Evolutionary conservation across 1,140 invertebrate species (phyloP), one percentile per base, ranked within the genome.

Genomic region (Heliconius himera): DNA sequence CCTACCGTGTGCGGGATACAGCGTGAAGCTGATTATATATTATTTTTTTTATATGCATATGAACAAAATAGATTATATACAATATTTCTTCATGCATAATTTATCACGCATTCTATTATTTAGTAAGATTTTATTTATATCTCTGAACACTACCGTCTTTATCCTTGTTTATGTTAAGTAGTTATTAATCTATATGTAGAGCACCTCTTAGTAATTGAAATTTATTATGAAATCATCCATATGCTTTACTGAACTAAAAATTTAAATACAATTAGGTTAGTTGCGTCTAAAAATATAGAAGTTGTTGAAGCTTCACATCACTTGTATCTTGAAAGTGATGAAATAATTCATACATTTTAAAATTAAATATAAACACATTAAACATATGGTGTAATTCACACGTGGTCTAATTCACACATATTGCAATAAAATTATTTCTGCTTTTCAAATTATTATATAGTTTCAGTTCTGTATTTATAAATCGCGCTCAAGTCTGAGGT

Each of bases 101-200:
- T 46, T 46, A 13, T 46, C 13, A 46, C 16, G 16, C 41, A 51
- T 20, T 51, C 49, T 51, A 51, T 20, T 33, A 36, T 4, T 29
- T 76, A 29, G 18, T 6, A 60, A 72, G n/a, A 76, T 72, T 66
- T 72, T 71, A 41, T 70, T n/a, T 46, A 70, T 79, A 75, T 80
- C 73, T 51, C 1, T 75, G 36, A 79, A 74, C 46, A 74, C 29
- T 38, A 38, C 74, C 73, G 71, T 73, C 66, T 76, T 73, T 80
- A 80, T 80, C 74, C 51, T 49, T 38, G 20, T 79, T 54, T 46
- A 60, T 76, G 78, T 80, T 54, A 56, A 56, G 8, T 20, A 79
- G 74, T 75, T 36, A 6, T 36, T 36, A 36, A 36, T 36, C 33
- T 36, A 36, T 36, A 36, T 38, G 49, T 72, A 72, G 29, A 41